Percentiles rank a stretch among this genome's conserved stretches.
Evolutionary conservation across 2,888 invertebrate genomes (phyloP).

Genomic region (Caenorhabditis angaria): DNA sequence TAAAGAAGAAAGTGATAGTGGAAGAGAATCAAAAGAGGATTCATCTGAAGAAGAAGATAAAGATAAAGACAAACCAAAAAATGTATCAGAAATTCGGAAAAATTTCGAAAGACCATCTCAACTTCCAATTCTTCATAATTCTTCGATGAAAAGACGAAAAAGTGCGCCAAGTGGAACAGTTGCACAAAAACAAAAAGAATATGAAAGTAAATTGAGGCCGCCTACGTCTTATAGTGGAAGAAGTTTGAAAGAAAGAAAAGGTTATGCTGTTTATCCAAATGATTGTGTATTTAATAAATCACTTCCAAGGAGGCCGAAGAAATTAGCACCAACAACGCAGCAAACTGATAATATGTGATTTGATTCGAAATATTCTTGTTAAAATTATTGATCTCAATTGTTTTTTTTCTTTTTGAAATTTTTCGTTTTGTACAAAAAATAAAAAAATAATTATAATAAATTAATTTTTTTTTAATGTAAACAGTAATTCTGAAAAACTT

Average conservation of each 20-base stretch:
- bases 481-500: too few relatives aligned
- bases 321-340: not conserved
- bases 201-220: constrained; percentile 16
- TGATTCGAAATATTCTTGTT: not conserved
- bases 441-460: not conserved
- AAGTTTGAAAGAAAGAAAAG: constrained; percentile 52
- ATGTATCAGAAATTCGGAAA: constrained; percentile 27
- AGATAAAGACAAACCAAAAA: constrained; percentile 4
- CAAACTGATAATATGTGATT: constrained; percentile 2
- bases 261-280: constrained; percentile 63
- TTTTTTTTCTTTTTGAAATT: not conserved
- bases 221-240: constrained; percentile 13
- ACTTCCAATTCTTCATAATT: constrained; percentile 34
- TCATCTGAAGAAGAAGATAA: constrained; percentile 28
- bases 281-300: constrained; percentile 64
- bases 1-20: constrained; percentile 41
- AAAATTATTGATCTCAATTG: not conserved
- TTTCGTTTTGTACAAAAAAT: not conserved
- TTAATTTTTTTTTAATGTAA: too few relatives aligned
- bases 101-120: constrained; percentile 41
- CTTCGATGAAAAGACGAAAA: constrained; percentile 13
- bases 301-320: constrained; percentile 52
- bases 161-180: not conserved
- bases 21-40: constrained; percentile 42
- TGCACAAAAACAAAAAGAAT: constrained; percentile 15